A percentile compares a stretch with the other conserved stretches of the same genome.
phyloP scores from a whole-genome alignment of 2,797 vertebrate genomes.

The Philypnodon macrostomus region DNA sequence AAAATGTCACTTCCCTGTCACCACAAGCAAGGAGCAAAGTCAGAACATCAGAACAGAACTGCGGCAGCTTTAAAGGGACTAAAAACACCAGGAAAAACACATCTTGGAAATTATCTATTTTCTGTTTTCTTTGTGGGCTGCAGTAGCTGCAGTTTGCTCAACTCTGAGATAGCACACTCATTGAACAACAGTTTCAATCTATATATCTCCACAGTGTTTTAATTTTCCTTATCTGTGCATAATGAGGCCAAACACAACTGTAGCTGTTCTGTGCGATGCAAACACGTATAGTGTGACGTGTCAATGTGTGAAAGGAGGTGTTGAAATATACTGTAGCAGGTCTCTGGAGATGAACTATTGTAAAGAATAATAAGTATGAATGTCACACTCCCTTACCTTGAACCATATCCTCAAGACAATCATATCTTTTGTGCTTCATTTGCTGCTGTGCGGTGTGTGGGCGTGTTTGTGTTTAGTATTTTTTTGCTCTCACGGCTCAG shows the following conservation, averaged over 20 bases:
- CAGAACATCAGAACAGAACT: conserved; percentile 21
- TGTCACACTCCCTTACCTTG: conserved; percentile 23
- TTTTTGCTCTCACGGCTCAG: conserved; percentile 47
- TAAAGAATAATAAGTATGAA: conserved; percentile 22
- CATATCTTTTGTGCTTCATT: conserved; percentile 41
- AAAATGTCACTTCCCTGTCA: conserved; percentile 38
- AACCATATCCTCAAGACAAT: conserved; percentile 60
- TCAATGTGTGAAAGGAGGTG: conserved; percentile 1
- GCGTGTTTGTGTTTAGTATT: conserved; percentile 35
- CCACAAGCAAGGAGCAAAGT: conserved; percentile 11
- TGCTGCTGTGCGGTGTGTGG: conserved; percentile 23
- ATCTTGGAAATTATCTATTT: conserved; percentile 9
- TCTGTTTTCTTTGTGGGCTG: conserved; percentile 22
- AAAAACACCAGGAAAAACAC: conserved; percentile 9
- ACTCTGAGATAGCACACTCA: conserved; percentile 13
- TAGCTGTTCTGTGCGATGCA: conserved; percentile 26
- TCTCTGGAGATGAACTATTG: conserved; percentile 15
- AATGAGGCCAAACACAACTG: conserved; percentile 44
- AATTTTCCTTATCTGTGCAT: conserved; percentile 31
- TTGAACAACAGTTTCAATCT: conserved; percentile 27
- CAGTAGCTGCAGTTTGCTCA: conserved; percentile 20
- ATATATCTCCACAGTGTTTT: conserved; percentile 22
- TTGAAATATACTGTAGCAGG: conserved; percentile 15
- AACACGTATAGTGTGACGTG: conserved; percentile 20
- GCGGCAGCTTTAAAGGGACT: conserved; percentile 16